phyloP scores from a whole-genome alignment of 2,113 vertebrate genomes.

The Dissostichus mawsoni region DNA sequence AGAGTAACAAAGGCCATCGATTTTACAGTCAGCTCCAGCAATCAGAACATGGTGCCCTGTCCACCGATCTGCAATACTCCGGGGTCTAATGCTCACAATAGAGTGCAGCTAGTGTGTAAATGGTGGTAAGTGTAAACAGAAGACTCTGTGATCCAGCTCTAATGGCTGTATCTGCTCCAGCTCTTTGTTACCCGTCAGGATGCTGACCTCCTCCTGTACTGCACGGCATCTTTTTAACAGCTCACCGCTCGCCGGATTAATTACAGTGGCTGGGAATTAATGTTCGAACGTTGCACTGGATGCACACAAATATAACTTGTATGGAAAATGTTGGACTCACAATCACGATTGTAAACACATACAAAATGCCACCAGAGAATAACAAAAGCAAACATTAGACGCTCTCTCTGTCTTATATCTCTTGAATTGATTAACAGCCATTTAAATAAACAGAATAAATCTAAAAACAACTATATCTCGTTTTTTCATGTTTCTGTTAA shows the following conservation, averaged over 20 bases:
- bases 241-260: constrained; percentile 29
- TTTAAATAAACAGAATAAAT: too few relatives aligned
- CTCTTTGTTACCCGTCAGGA: constrained; percentile 47
- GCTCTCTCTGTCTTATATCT: neutral
- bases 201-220: constrained; percentile 46
- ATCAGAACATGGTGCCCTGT: constrained; percentile 45
- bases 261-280: constrained; percentile 39
- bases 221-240: constrained; percentile 20
- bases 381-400: neutral
- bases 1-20: constrained; percentile 62
- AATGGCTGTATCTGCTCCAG: constrained; percentile 52
- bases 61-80: constrained; percentile 53
- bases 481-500: too few relatives aligned
- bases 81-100: constrained; percentile 48
- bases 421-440: too few relatives aligned
- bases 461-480: too few relatives aligned
- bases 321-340: neutral
- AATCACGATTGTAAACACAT: neutral
- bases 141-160: constrained; percentile 49
- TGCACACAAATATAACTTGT: neutral
- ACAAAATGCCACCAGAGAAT: neutral
- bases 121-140: constrained; percentile 62
- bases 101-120: constrained; percentile 64
- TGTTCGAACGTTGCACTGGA: constrained; percentile 4
- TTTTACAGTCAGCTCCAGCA: constrained; percentile 63